These are phyloP conservation scores for Leucophenga maculata DNA, from an alignment of 2,888 invertebrate genomes.

Conservation along the genomic window DNA sequence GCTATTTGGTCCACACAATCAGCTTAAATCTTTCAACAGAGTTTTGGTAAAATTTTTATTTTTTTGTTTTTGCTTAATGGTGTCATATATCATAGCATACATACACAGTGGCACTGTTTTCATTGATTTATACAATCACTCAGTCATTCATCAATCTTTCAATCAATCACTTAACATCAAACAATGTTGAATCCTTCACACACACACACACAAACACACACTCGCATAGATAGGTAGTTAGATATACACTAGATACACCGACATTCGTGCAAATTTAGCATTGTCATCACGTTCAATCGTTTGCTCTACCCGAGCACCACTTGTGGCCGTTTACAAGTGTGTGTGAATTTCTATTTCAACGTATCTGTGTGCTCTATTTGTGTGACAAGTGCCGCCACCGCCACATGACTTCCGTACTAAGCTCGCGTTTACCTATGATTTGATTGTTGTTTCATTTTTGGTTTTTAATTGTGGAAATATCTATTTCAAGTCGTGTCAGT, in stretches of 20 bases:
- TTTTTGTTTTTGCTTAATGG: neutral
- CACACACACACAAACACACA: too few species aligned
- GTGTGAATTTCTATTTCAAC: slow-evolving; percentile 1
- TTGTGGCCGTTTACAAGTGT: neutral
- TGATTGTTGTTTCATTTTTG: slow-evolving; percentile 3
- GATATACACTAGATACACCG: too few species aligned
- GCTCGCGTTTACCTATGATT: slow-evolving; percentile 6
- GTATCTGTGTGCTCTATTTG: slow-evolving; percentile 10
- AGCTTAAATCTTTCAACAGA: too few species aligned
- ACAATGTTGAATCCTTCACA: slow-evolving; percentile 1
- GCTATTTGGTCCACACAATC: too few species aligned
- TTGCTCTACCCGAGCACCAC: neutral
- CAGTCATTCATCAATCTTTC: slow-evolving; percentile 26
- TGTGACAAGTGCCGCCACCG: slow-evolving; percentile 1
- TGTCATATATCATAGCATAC: slow-evolving; percentile 8
- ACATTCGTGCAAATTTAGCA: neutral
- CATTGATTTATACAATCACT: slow-evolving; percentile 28
- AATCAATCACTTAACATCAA: slow-evolving; percentile 29
- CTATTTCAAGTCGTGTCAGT: neutral
- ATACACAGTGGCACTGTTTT: neutral
- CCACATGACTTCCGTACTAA: slow-evolving; percentile 9
- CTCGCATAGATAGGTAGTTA: neutral
- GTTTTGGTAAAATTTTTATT: too few species aligned
- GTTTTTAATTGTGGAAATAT: slow-evolving; percentile 9
- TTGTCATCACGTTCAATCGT: slow-evolving; percentile 8